phyloP scores from a whole-genome alignment of 2,113 vertebrate genomes.

The Tautogolabrus adspersus region DNA sequence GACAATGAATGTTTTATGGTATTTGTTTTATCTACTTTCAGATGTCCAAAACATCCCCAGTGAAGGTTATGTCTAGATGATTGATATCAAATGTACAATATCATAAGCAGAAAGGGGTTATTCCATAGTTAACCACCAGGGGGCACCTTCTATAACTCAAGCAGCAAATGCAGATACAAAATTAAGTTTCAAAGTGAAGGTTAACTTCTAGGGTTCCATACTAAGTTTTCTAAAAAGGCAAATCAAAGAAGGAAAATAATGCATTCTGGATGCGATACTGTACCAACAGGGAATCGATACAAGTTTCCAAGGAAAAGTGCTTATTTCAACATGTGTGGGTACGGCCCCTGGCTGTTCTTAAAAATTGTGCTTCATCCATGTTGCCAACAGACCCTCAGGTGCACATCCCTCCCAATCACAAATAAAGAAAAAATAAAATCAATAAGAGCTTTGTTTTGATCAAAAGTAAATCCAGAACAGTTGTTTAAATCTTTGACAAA shows the following conservation, averaged over 20 bases:
- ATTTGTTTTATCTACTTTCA: constrained; percentile 52
- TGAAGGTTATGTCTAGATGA: constrained; percentile 9
- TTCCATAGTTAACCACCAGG: constrained; percentile 38
- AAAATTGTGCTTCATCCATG: constrained; percentile 84
- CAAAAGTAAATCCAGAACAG: constrained; percentile 39
- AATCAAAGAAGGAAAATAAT: constrained; percentile 33
- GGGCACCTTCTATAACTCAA: constrained; percentile 39
- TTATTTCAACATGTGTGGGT: constrained; percentile 78
- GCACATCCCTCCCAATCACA: constrained; percentile 73
- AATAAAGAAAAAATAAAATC: constrained; percentile 38
- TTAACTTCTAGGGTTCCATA: constrained; percentile 34
- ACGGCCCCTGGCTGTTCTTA: constrained; percentile 82
- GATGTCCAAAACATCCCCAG: constrained; percentile 17
- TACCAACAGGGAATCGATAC: constrained; percentile 45
- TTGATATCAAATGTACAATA: constrained; percentile 19
- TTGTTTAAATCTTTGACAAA: constrained; percentile 62
- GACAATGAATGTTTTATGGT: constrained; percentile 25
- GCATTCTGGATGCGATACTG: constrained; percentile 44
- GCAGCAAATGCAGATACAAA: constrained; percentile 61
- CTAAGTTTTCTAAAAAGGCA: constrained; percentile 49
- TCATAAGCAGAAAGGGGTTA: constrained; percentile 14
- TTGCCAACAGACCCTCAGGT: constrained; percentile 71
- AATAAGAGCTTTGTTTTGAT: constrained; percentile 55
- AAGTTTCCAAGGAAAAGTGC: constrained; percentile 72
- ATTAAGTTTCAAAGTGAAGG: constrained; percentile 20